Evolutionary conservation across 2,113 vertebrate species (phyloP).

Genomic region (Opisthocomus hoazin): DNA sequence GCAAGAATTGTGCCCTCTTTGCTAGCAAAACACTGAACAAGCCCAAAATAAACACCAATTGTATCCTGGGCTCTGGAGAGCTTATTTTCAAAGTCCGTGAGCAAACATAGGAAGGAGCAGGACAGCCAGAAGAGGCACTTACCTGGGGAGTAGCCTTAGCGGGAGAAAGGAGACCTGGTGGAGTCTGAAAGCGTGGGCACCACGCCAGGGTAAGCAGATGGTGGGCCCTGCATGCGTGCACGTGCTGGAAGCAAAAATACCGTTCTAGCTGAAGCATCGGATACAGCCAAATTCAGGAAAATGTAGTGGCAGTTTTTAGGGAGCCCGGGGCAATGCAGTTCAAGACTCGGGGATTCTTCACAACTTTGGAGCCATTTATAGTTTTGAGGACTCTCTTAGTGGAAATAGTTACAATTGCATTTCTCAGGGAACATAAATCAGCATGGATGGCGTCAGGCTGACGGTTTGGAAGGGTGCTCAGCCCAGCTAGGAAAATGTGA

Average conservation of each 20-base stretch:
- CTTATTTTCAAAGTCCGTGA: background rate
- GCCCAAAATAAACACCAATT: background rate
- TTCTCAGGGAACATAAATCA: conserved; percentile 8
- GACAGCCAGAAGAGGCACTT: background rate
- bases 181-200: background rate
- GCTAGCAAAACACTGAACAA: background rate
- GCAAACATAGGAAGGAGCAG: background rate
- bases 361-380: background rate
- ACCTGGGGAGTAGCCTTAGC: background rate
- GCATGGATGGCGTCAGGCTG: background rate
- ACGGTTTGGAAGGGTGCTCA: background rate
- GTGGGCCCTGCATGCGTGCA: background rate
- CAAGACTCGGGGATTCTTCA: background rate
- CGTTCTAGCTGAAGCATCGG: background rate
- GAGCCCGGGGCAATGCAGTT: background rate
- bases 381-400: background rate
- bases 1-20: background rate
- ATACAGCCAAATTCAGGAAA: background rate
- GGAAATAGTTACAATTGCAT: background rate
- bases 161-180: background rate
- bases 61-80: background rate
- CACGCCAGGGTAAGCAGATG: background rate
- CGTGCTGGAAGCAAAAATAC: background rate
- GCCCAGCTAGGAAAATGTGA: background rate
- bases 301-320: background rate